Evolutionary conservation across 2,113 vertebrate species (phyloP).

Genomic region (Pongo pygmaeus): DNA sequence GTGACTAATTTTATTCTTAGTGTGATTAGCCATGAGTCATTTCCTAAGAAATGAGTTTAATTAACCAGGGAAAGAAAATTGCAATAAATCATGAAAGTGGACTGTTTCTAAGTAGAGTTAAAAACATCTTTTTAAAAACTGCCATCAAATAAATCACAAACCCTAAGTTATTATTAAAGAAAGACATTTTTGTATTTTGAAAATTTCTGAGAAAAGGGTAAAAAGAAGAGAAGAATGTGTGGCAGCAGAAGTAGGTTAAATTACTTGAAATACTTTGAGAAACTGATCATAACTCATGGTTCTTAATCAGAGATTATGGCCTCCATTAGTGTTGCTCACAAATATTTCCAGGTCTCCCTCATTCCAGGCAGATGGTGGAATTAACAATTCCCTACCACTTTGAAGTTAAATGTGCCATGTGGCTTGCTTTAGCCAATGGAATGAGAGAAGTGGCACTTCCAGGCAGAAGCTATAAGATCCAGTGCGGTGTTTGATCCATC

Average conservation of each 20-base stretch:
- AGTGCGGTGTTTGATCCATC: not conserved
- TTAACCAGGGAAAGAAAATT: slow-evolving; percentile 86
- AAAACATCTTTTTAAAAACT: slow-evolving; percentile 80
- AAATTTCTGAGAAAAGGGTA: slow-evolving; percentile 62
- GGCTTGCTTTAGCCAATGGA: not conserved
- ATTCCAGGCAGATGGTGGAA: not conserved
- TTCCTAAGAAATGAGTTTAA: slow-evolving; percentile 88
- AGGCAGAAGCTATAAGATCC: not conserved
- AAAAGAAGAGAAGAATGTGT: slow-evolving; percentile 43
- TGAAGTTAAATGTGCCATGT: not conserved
- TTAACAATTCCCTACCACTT: not conserved
- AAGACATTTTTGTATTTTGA: slow-evolving; percentile 53
- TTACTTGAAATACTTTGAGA: not conserved
- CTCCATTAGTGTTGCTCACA: not conserved
- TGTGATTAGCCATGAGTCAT: slow-evolving; percentile 87
- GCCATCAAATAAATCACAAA: slow-evolving; percentile 85
- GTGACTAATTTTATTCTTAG: slow-evolving; percentile 86
- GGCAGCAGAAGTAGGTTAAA: not conserved
- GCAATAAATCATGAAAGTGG: slow-evolving; percentile 86
- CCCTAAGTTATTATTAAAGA: slow-evolving; percentile 69
- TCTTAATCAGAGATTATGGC: not conserved
- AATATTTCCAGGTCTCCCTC: not conserved
- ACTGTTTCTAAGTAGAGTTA: slow-evolving; percentile 87
- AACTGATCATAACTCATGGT: not conserved
- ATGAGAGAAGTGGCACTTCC: not conserved